A percentile compares a stretch with the other conserved stretches of the same genome.
Evolutionary conservation across 2,113 vertebrate species (phyloP).

Genomic region (Rhipidura dahli): DNA sequence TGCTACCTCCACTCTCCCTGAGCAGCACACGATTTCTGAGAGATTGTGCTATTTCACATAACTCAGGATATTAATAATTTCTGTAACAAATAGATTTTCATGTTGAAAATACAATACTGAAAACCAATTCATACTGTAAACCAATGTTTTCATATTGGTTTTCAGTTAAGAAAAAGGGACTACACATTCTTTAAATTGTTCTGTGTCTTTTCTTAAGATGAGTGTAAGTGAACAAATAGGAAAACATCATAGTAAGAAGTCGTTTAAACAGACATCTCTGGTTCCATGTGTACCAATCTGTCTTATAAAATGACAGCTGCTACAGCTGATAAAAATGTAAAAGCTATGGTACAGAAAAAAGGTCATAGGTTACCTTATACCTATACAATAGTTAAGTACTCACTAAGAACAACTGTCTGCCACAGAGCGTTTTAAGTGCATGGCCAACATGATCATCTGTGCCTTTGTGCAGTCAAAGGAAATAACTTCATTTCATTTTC

Average conservation of each 20-base stretch:
- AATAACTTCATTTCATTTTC: not conserved
- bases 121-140: not conserved
- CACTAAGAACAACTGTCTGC: not conserved
- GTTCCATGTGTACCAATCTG: not conserved
- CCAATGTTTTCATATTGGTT: not conserved
- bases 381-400: not conserved
- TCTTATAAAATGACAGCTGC: not conserved
- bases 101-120: not conserved
- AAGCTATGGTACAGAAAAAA: not conserved
- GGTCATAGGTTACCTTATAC: not conserved
- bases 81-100: not conserved
- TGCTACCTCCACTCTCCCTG: not conserved
- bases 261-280: not conserved
- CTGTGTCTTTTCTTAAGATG: not conserved
- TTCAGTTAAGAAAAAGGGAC: not conserved
- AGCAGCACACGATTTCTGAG: not conserved
- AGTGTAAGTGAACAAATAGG: not conserved
- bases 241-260: not conserved
- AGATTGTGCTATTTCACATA: not conserved
- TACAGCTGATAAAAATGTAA: not conserved
- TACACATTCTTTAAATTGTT: not conserved
- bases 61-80: not conserved
- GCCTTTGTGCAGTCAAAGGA: not conserved
- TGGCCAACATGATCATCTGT: not conserved
- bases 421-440: not conserved